Evolutionary conservation across 1,140 invertebrate genomes (phyloP), one percentile per base, ranked within the genome.

Genomic region (Drosophila oshimai): DNA sequence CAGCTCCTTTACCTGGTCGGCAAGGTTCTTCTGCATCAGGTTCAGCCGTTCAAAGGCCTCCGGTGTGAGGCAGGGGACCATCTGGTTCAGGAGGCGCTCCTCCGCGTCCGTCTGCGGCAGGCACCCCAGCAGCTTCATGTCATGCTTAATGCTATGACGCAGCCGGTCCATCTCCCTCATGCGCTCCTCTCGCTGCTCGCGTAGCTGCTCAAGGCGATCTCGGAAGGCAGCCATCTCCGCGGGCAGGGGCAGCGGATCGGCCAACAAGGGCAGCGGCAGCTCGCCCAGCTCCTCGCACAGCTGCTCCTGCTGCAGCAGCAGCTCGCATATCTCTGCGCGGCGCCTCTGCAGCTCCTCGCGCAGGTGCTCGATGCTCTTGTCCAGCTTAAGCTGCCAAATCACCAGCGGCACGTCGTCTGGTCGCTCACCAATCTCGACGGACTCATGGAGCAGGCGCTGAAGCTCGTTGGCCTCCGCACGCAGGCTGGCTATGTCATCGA

Each of bases 1-100:
- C n/a, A 91, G 68, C n/a, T 91, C 73, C 2, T 89, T 49, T 2
- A 91, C 65, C 57, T 92, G 81, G 0, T 39, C 60, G 5, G 44
- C 44, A 22, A 51, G 61, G 0, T 42, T 26, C 7, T 69, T 37
- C 1, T 69, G 72, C 72, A 87, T 50, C 6, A 47, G 26, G 0
- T 72, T 55, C 22, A 84, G 20, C 2, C 55, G 61, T 22, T 75
- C 50, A 0, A 84, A 51, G 3, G 75, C 50, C 22, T 89, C 62
- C 0, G 74, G 73, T 6, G 81, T 87, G 6, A 90, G 60, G 31
- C 49, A 62, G 15, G 74, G 74, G 15, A 89, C 72, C 0, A 73
- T 42, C 22, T 80, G 80, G 46, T 81, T 89, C 0, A 86, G 61
- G 1, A 86, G 45, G 1, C 77, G 58, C 31, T 87, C 75, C 13